These are phyloP conservation scores for Sebastes vulpes DNA, from an alignment of 2,797 vertebrate genomes.

Conservation along the genomic window DNA sequence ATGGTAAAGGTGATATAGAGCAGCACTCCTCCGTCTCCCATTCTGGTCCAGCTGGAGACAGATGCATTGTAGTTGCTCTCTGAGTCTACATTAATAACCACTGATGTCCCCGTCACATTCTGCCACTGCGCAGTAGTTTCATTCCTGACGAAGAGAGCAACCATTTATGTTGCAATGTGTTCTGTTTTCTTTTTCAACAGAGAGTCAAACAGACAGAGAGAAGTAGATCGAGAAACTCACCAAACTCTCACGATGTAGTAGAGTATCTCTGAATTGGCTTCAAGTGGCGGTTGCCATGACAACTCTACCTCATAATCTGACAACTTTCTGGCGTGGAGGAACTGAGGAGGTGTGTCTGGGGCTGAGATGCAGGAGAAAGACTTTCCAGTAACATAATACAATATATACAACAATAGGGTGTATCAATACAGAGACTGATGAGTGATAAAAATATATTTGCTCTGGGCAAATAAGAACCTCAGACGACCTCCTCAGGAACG, in stretches of 20 bases:
- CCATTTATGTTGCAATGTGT: not conserved
- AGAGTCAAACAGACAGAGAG: not conserved
- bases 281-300: slow-evolving; percentile 92
- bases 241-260: slow-evolving; percentile 94
- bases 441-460: slow-evolving; percentile 9
- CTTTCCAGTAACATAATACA: slow-evolving; percentile 57
- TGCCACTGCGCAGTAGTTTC: slow-evolving; percentile 83
- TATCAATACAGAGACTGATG: not conserved
- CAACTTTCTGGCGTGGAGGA: slow-evolving; percentile 90
- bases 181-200: not conserved
- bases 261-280: slow-evolving; percentile 95
- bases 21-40: slow-evolving; percentile 91
- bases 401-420: not conserved
- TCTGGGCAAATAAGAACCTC: slow-evolving; percentile 12
- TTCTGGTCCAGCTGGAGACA: slow-evolving; percentile 92
- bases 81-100: slow-evolving; percentile 90
- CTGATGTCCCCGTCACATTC: slow-evolving; percentile 89
- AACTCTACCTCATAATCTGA: slow-evolving; percentile 92
- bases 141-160: slow-evolving; percentile 86
- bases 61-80: slow-evolving; percentile 89
- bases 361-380: slow-evolving; percentile 86
- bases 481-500: not conserved
- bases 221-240: slow-evolving; percentile 84
- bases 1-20: slow-evolving; percentile 89
- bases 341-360: slow-evolving; percentile 93